Evolutionary conservation across 2,888 invertebrate genomes (phyloP), one percentile per base, ranked within the genome.

Genomic region (Onchidella celtica): DNA sequence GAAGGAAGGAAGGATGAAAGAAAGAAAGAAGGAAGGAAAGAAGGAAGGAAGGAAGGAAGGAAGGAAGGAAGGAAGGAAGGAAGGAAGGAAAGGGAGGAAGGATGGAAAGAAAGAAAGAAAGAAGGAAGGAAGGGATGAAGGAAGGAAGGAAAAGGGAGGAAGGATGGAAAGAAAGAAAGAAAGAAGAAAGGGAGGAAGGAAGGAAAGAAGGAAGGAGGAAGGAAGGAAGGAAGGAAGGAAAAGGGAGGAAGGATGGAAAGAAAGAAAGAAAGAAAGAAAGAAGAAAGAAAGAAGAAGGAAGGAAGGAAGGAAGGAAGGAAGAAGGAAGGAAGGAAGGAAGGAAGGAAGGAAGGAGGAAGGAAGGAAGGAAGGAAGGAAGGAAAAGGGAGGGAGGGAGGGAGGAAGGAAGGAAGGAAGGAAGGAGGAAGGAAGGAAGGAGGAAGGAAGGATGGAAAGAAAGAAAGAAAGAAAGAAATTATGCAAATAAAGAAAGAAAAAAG

Each of bases 261-360:
- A 34, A 32, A 66, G 3, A 66, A 66, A 14, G 6, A 34, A 66
- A 66, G 9, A 32, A 29, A 66, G 14, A 32, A 34, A 24, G 3
- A 32, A 14, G 29, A 9, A 34, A 17, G 32, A 66, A 66, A 27
- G n/a, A 14, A 75, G 36, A 75, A 47, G 63, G 24, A 75, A 27
- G 40, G 27, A 61, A 40, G 40, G 38, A 75, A 47, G 24, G 69
- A 68, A 55, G 24, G 24, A 24, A 66, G 17, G 29, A 57, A 61
- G 69, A 27, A 63, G 69, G 29, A 57, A 63, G 69, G 69, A 59
- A 68, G 55, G 69, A 69, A 59, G 65, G 36, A 34, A 61, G 63
- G 27, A 38, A 75, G 75, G 63, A 57, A 63, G 55, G 32, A 17
- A 34, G 24, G 24, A 38, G 32, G 27, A 27, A 11, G 32, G 38